These are phyloP conservation scores for Crematogaster levior DNA, from an alignment of 2,888 invertebrate genomes.

Conservation along the genomic window DNA sequence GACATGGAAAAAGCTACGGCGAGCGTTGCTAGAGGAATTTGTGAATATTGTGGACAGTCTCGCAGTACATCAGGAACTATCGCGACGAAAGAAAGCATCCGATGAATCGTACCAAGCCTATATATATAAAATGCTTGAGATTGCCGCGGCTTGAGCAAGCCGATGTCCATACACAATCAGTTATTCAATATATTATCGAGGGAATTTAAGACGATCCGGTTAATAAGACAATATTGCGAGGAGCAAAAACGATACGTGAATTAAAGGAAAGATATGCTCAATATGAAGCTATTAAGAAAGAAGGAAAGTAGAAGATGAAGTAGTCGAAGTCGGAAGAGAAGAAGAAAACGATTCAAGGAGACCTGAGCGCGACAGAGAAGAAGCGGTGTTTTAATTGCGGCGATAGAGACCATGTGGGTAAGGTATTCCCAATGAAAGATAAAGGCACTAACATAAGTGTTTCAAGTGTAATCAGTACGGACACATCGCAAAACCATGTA, in stretches of 20 bases:
- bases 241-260: too few relatives aligned
- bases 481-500: too few relatives aligned
- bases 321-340: conserved; percentile 23
- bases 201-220: conserved; percentile 51
- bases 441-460: too few relatives aligned
- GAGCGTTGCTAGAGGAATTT: too few relatives aligned
- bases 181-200: too few relatives aligned
- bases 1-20: too few relatives aligned
- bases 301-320: too few relatives aligned
- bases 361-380: neutral
- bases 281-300: too few relatives aligned
- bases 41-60: too few relatives aligned
- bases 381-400: neutral
- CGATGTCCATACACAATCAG: conserved; percentile 32
- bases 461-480: too few relatives aligned
- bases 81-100: conserved; percentile 32
- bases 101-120: conserved; percentile 55
- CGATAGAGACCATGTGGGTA: neutral
- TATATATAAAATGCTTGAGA: conserved; percentile 55
- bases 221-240: conserved; percentile 30
- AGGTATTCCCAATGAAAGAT: conserved; percentile 34
- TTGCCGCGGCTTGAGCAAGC: conserved; percentile 48
- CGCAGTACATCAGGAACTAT: too few relatives aligned
- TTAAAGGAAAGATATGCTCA: too few relatives aligned
- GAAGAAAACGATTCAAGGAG: conserved; percentile 27